Evolutionary conservation across 2,797 vertebrate species (phyloP).

Genomic region (Moxostoma hubbsi): DNA sequence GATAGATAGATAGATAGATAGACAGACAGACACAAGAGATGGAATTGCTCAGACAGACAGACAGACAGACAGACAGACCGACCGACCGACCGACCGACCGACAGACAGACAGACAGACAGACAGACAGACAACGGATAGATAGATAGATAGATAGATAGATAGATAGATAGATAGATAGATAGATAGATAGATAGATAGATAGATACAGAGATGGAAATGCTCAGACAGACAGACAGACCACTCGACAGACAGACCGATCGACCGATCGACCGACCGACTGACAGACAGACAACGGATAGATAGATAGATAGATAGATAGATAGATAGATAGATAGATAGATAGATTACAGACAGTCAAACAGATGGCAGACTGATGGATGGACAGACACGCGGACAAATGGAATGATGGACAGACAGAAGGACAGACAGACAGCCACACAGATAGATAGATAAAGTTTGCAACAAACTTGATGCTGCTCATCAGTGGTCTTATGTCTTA

Average conservation of each 20-base stretch:
- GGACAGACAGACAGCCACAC: not conserved
- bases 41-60: too few relatives aligned
- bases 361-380: not conserved
- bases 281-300: not conserved
- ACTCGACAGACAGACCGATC: not conserved
- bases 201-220: not conserved
- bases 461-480: slow-evolving; percentile 6
- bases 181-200: not conserved
- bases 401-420: too few relatives aligned
- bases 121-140: too few relatives aligned
- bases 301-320: too few relatives aligned
- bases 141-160: not conserved
- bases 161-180: not conserved
- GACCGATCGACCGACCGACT: not conserved
- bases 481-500: slow-evolving; percentile 10
- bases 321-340: not conserved
- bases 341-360: not conserved
- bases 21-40: not conserved
- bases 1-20: not conserved
- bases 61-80: too few relatives aligned
- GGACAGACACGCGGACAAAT: not conserved
- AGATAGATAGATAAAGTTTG: slow-evolving; percentile 2
- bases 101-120: not conserved
- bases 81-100: too few relatives aligned
- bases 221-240: not conserved